Evolutionary conservation across 1,140 invertebrate genomes (phyloP), one percentile per base, ranked within the genome.

Genomic region (Tetramorium parvispinum): DNA sequence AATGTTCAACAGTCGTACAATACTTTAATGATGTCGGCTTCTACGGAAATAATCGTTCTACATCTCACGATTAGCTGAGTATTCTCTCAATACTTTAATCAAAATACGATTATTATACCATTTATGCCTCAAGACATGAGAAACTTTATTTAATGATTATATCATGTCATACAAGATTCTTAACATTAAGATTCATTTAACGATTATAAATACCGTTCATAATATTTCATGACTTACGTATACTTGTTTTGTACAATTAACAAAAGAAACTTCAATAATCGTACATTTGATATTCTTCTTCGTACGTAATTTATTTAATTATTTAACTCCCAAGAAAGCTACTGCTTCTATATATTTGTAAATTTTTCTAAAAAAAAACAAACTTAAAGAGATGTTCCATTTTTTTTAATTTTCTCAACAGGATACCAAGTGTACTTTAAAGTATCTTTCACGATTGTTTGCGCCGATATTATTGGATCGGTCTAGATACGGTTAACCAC

Each of bases 401-500:
- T 32, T 18, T 32, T 18, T 63, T 57, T 55, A 32, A 32, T 32
- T 40, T n/a, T 73, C 70, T 37, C 10, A 18, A 21, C 11, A 32
- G 37, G 32, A 37, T 3, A 5, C 7, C 6, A 3, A 61, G 10
- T 21, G 55, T 46, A 46, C 10, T 32, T n/a, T 8, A 13, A n/a
- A n/a, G 8, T 63, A 63, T 61, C 43, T 40, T 61, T 46, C 21
- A n/a, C 27, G 18, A 55, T 57, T 16, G 53, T 40, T 75, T 21
- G 13, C 40, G 57, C 24, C 43, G 11, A 3, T 63, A 13, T 77
- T 77, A 63, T 77, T 21, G 24, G 27, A 27, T 8, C 18, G 40
- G 43, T 77, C 27, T 16, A 10, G 43, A 77, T 51, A 57, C 18
- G 32, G 75, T 77, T 63, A 77, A 40, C 75, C 21, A 77, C 21